Base-by-base conservation (phyloP, 2,888 invertebrate genomes). In the Theretra japonica region DNA sequence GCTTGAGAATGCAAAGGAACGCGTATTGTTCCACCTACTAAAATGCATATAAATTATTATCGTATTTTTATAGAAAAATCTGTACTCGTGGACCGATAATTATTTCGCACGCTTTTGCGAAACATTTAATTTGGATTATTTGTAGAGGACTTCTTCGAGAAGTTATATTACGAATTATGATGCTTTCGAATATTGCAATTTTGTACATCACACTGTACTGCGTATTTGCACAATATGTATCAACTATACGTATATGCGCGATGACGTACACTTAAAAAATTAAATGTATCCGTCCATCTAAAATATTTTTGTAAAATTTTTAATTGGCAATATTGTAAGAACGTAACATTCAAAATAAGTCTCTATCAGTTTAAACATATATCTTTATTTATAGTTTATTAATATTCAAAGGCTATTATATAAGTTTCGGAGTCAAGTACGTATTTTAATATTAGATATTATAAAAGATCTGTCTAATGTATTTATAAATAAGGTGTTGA, bases 211-310 rank as follows among this genome's bases (percentile, higher is more conserved):
- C 65, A 65, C 23, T 21, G 41, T 65, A 25, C 41, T 41, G 48
- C 41, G 41, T 62, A 41, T 65, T 48, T 62, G 60, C 41, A 62
- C 62, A 62, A 41, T 41, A 33, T 33, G 23, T 41, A 33, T 41
- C 33, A 33, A 41, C 21, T 62, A 48, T 48, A 48, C 65, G 17
- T 48, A 65, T 48, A 65, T 65, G 23, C 17, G 23, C 48, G 65
- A 65, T 65, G 65, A 65, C 65, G 65, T 41, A 65, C 65, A 65
- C 65, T 65, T 65, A 65, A 65, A 48, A 11, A 72, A 68, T 75
- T 78, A 75, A 79, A 76, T 79, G 48, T 81, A 80, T 84, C 86
- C 85, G 85, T 86, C 83, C 86, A 79, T 80, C 77, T 58, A 75
- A 56, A 76, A 74, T 74, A 33, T 48, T 71, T 60, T 62, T 70